Evolutionary conservation across 1,140 invertebrate genomes (phyloP), one percentile per base, ranked within the genome.

Genomic region (Cheumatopsyche charites): DNA sequence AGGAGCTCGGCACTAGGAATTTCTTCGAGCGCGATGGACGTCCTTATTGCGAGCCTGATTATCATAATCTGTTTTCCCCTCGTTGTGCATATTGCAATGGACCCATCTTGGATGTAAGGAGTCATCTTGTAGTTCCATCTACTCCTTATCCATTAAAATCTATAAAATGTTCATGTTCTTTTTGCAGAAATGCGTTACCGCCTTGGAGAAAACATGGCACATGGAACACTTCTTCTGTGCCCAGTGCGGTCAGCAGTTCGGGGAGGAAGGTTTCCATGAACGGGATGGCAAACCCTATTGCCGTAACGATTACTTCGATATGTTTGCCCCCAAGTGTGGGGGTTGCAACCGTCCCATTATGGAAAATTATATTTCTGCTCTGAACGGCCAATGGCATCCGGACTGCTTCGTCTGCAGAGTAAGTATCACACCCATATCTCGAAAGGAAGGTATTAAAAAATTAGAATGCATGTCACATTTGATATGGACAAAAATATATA

Each of bases 371-470:
- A 98, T 99, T 79, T 98, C 96, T 0, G 98, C 98, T 12, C 84
- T 99, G 55, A 98, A 97, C 81, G 90, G 92, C 69, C 97, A 99
- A 81, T 99, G 98, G 98, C 98, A 99, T 87, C 95, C 97, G 11
- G 94, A 98, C 80, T 99, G 98, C 83, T 99, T 99, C 86, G 96
- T 98, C 71, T 99, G 98, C 89, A 92, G 96, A 92, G 97, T 99
- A 90, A 88, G 93, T 89, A 77, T 75, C 79, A 17, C 58, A 4
- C 17, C 17, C 17, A 12, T 67, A 73, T 23, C n/a, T 63, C 62
- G 55, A 36, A 36, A 9, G n/a, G n/a, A n/a, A 61, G 12, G 12
- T 61, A 61, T 61, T 61, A 4, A 13, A 61, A 23, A 61, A n/a
- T n/a, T n/a, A n/a, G n/a, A 4, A 61, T 61, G 19, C 12, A 15